These are phyloP conservation scores for Strigamia crassipes DNA, from an alignment of 2,888 invertebrate genomes.

Conservation along the genomic window DNA sequence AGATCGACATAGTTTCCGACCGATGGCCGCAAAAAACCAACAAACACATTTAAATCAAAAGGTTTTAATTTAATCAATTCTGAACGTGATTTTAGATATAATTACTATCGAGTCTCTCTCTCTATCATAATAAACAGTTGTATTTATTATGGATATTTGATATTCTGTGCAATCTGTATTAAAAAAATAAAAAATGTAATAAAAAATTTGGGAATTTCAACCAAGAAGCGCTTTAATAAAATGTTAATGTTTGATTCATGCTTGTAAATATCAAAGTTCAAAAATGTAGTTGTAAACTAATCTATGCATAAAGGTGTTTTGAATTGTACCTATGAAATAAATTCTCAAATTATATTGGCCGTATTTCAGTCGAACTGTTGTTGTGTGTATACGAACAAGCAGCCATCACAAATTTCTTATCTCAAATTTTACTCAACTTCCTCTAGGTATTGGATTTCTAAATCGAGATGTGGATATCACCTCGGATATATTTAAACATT, in stretches of 20 bases:
- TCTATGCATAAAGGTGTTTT: slow-evolving; percentile 13
- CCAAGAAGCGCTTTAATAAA: not conserved
- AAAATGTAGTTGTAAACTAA: slow-evolving; percentile 6
- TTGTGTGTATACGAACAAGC: not conserved
- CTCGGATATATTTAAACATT: slow-evolving; percentile 13
- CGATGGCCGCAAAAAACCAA: no score
- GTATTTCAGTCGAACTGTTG: slow-evolving; percentile 3
- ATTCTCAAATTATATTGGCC: slow-evolving; percentile 10
- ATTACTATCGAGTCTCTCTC: no score
- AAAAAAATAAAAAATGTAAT: no score
- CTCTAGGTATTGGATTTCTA: slow-evolving; percentile 11
- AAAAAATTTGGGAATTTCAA: not conserved
- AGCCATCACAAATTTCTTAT: slow-evolving; percentile 11
- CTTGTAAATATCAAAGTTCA: slow-evolving; percentile 1
- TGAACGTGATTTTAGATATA: no score
- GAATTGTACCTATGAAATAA: slow-evolving; percentile 5
- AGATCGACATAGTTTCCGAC: not conserved
- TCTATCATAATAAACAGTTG: no score
- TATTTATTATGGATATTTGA: no score
- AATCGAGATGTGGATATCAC: slow-evolving; percentile 3
- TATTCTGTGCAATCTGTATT: no score
- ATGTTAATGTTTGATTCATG: not conserved
- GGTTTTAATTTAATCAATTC: no score
- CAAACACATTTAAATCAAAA: no score
- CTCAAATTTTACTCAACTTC: not conserved